A percentile compares a stretch with the other conserved stretches of the same genome.
These are phyloP conservation scores for Meteorus sp. DNA, from an alignment of 1,140 invertebrate genomes.

Conservation along the genomic window DNA sequence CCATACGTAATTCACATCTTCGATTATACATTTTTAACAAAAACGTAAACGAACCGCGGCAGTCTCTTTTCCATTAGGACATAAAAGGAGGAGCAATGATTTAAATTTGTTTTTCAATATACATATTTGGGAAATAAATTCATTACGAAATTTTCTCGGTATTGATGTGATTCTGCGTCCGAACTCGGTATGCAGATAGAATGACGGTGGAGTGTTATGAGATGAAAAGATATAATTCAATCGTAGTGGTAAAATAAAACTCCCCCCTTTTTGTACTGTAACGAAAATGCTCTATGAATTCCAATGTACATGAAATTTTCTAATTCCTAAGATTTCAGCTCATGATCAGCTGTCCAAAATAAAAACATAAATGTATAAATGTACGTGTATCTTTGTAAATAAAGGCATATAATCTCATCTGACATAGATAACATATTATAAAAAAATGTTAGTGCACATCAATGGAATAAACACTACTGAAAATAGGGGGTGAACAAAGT, in stretches of 20 bases:
- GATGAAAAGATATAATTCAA: too few species aligned
- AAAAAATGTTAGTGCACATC: background rate
- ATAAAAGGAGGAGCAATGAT: too few species aligned
- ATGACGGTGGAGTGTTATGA: too few species aligned
- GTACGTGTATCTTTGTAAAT: conserved; percentile 38
- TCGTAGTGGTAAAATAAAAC: too few species aligned
- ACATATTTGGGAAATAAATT: too few species aligned
- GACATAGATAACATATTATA: conserved; percentile 16
- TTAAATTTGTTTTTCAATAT: too few species aligned
- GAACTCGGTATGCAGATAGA: too few species aligned
- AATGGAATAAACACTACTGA: background rate
- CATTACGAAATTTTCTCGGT: too few species aligned
- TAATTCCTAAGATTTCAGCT: conserved; percentile 14
- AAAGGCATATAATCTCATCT: conserved; percentile 36
- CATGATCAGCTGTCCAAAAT: conserved; percentile 32
- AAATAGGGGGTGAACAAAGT: background rate
- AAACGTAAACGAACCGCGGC: too few species aligned
- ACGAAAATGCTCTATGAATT: conserved; percentile 20
- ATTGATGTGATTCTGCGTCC: background rate
- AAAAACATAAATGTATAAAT: conserved; percentile 37
- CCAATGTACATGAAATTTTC: conserved; percentile 7
- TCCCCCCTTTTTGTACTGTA: conserved; percentile 28
- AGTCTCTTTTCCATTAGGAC: too few species aligned
- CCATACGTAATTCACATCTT: conserved; percentile 2
- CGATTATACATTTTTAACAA: background rate